Base-by-base conservation (phyloP, 2,888 invertebrate species). In the Scaeva pyrastri region DNA sequence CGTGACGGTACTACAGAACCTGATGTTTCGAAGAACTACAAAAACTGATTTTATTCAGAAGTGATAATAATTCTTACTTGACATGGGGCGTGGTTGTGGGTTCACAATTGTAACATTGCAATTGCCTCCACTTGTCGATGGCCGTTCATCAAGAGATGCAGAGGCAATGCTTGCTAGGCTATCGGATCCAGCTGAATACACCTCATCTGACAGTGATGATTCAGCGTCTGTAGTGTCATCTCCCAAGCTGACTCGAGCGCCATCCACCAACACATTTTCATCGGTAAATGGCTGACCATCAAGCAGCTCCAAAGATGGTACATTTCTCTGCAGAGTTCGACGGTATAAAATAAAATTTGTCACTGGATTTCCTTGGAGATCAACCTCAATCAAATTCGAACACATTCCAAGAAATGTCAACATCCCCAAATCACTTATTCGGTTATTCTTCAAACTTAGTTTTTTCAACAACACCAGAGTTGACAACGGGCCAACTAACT, bases 401-500 rank as follows among this genome's bases (percentile, higher is more conserved):
- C 93, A 93, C 83, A 92, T 88, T 1, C 90, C 91, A 12, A 93
- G 78, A 80, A 93, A 93, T 43, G 92, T 91, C 45, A 93, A 89
- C 16, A 90, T 82, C 12, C 90, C 90, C 82, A 92, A 88, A 39
- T 92, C 91, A 64, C 90, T 90, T 31, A 93, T 91, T 45, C 90
- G 90, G 88, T 93, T 93, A 56, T 91, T 88, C n/a, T 90, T 90
- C 1, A 90, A 89, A 90, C 94, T 94, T 1, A 94, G 88, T 14
- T 92, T 90, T 84, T 91, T 91, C 7, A 94, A 89, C 43, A 93
- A 88, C 0, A 91, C 86, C 26, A 96, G 91, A 21, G 94, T 94
- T 0, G 94, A 93, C 78, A 95, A 93, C 0, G 95, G 94, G 52
- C 94, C 94, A 56, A 95, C 91, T 79, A 95, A 94, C 71, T 93